Evolutionary conservation across 1,140 invertebrate species (phyloP).

Genomic region (Schlechtendalia chinensis): DNA sequence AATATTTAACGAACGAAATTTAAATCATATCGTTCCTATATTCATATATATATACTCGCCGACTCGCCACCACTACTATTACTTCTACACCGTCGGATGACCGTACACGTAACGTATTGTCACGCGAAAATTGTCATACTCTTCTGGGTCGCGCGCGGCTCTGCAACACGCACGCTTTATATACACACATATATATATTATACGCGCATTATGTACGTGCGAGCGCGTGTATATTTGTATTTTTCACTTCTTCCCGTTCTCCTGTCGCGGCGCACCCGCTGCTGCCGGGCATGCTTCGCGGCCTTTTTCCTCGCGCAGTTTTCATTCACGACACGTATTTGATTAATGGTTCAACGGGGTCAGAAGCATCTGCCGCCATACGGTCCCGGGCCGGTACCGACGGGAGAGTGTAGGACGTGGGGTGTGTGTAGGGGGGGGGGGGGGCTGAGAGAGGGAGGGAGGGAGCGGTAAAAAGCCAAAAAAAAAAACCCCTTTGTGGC

Average conservation of each 20-base stretch:
- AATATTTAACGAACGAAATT: no score
- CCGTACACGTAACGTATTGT: no score
- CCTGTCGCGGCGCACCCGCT: not conserved
- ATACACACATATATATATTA: no score
- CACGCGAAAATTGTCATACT: not conserved
- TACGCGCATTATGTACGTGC: not conserved
- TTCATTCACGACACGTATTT: slow-evolving; percentile 50
- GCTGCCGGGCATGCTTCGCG: slow-evolving; percentile 15
- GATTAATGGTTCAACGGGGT: slow-evolving; percentile 49
- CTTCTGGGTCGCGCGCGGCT: no score
- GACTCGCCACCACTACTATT: no score
- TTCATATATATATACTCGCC: no score
- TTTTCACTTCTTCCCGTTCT: slow-evolving; percentile 8
- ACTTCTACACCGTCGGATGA: no score
- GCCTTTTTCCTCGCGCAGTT: slow-evolving; percentile 48
- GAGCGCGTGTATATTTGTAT: not conserved
- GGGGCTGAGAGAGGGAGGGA: no score
- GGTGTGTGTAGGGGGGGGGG: not conserved
- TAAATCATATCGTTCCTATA: no score
- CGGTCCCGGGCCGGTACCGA: not conserved
- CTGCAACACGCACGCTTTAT: no score
- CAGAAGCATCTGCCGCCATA: slow-evolving; percentile 48
- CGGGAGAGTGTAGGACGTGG: not conserved
- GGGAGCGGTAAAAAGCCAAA: slow-evolving; percentile 43
- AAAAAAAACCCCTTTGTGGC: slow-evolving; percentile 49